These are phyloP conservation scores for Drosophila merina DNA, from an alignment of 2,888 invertebrate genomes.

Conservation along the genomic window DNA sequence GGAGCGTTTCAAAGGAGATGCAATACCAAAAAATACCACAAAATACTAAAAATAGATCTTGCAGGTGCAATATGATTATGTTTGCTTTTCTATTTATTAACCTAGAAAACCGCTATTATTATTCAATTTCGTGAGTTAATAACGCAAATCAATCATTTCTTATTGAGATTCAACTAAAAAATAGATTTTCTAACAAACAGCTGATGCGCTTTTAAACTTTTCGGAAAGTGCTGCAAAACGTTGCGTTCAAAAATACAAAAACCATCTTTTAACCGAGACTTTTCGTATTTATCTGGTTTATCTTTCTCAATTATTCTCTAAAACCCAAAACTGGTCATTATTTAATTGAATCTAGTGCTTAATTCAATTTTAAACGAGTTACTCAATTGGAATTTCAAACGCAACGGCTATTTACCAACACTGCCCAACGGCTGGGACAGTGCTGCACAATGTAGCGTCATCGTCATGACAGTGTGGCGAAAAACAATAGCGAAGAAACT, in stretches of 20 bases:
- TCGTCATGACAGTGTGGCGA: constrained; percentile 53
- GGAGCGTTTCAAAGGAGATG: constrained; percentile 12
- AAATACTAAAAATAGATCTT: background rate
- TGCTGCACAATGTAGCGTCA: constrained; percentile 48
- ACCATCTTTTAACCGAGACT: background rate
- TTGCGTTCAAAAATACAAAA: background rate
- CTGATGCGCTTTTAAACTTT: background rate
- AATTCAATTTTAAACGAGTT: background rate
- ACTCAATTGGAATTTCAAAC: constrained; percentile 4
- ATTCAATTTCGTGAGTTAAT: background rate
- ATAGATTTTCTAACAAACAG: background rate
- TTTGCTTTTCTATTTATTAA: background rate
- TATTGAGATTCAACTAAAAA: too few relatives aligned
- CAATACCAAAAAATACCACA: constrained; percentile 1
- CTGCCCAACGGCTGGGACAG: constrained; percentile 24
- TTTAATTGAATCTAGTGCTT: too few relatives aligned
- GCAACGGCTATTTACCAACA: constrained; percentile 49
- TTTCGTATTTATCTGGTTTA: background rate
- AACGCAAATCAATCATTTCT: too few relatives aligned
- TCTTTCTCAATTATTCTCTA: too few relatives aligned
- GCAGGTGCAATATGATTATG: background rate
- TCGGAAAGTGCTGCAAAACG: background rate
- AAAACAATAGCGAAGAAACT: constrained; percentile 75
- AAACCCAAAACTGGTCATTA: too few relatives aligned
- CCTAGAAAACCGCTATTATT: background rate